phyloP scores from a whole-genome alignment of 2,113 vertebrate species.

The Alouatta palliata region DNA sequence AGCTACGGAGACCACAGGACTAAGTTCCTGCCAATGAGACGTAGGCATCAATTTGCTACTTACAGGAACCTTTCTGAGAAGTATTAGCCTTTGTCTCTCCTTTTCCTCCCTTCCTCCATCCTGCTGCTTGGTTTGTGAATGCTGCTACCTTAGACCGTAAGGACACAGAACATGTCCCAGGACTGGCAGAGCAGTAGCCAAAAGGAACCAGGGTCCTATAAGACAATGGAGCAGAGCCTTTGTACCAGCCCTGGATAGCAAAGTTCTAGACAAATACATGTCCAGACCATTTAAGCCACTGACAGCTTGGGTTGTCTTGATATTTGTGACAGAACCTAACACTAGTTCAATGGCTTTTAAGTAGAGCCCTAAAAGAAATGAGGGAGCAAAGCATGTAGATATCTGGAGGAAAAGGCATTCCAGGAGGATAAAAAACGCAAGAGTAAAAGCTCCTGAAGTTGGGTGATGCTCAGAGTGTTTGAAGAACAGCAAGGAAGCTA shows the following conservation, averaged over 20 bases:
- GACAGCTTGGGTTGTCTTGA: not conserved
- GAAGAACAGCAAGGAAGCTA: not conserved
- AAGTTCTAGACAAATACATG: not conserved
- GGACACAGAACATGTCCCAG: not conserved
- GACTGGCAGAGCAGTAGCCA: not conserved
- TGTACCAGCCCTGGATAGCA: not conserved
- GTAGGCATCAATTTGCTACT: not conserved
- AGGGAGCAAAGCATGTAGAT: not conserved
- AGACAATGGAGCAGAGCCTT: not conserved
- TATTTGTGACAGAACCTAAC: not conserved
- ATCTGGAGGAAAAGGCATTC: not conserved
- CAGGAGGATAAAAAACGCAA: not conserved
- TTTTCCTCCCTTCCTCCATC: not conserved
- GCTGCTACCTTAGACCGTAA: not conserved
- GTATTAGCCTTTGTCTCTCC: not conserved
- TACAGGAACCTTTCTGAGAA: not conserved
- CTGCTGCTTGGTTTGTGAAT: not conserved
- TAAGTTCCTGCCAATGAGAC: not conserved
- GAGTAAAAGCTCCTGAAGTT: too few relatives aligned
- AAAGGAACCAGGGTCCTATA: not conserved
- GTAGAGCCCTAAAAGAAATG: not conserved
- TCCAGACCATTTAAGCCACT: not conserved
- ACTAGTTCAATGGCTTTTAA: not conserved
- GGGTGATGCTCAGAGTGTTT: not conserved
- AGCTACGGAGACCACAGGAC: not conserved